Base-by-base conservation (phyloP, 1,140 invertebrate genomes). In the Elymnias hypermnestra region DNA sequence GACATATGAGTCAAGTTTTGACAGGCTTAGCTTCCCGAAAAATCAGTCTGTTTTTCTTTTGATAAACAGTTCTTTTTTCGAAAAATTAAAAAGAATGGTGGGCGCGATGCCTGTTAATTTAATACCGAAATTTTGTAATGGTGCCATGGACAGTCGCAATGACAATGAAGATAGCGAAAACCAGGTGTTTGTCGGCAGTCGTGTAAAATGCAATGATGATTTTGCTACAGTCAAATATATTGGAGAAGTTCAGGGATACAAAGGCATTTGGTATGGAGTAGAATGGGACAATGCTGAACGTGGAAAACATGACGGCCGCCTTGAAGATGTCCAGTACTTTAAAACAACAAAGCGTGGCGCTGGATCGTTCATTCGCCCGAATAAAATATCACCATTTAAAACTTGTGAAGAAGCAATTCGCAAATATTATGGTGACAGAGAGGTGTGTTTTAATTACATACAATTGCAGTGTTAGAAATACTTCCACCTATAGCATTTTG, bases 281-380 rank as follows among this genome's bases (percentile, higher is more conserved):
- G 97, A 98, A 71, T 98, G 97, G 97, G 97, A 98, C 86, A 92
- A 97, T 75, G 87, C 90, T 2, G 74, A 81, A 15, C 88, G 96
- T 64, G 97, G 97, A 6, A 97, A 97, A 79, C 97, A 99, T 71
- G 91, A 96, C 89, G 97, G 97, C 0, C 90, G 88, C 19, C 89
- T 97, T 42, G 90, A 96, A 57, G 93, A 92, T 31, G 83, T 91
- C 29, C 88, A 90, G 59, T 98, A 97, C 81, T 98, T 98, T 74
- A 89, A 90, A 67, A 92, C 95, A 2, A 68, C 69, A 86, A 84
- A 90, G 73, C 87, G 89, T 8, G 91, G 88, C 7, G 93, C 94
- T 31, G 96, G 95, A 1, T 97, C 96, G 10, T 96, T 98, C 76
- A 89, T 98, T 42, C 90, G 95, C 26, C 90, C 92, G 3, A 91